Conservation (phyloP, 2,797 vertebrate genomes). For the Enoplosus armatus region DNA sequence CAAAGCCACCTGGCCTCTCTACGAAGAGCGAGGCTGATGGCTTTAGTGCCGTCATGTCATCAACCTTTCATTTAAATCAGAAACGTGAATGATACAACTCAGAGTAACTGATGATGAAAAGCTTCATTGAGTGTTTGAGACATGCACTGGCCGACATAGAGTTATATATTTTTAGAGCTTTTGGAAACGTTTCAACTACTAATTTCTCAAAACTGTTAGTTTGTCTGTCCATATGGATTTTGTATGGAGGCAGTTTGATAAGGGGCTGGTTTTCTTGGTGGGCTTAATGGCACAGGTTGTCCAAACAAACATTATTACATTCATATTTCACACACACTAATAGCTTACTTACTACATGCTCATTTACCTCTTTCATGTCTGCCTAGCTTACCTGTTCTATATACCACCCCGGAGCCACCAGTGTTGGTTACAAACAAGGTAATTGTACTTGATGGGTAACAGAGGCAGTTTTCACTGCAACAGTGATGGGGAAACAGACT, state of each 20-base stretch:
- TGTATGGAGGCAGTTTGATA: neutral
- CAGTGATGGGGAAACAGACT: constrained; percentile 60
- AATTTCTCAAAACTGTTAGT: neutral
- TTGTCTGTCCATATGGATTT: neutral
- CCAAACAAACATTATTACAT: constrained; percentile 12
- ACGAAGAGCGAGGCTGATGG: neutral
- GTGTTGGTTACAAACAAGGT: constrained; percentile 62
- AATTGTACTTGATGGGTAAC: constrained; percentile 69
- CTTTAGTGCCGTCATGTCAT: neutral
- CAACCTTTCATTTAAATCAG: constrained; percentile 5
- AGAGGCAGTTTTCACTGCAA: constrained; percentile 59
- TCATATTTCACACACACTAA: constrained; percentile 5
- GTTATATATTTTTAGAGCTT: neutral
- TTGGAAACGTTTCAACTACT: neutral
- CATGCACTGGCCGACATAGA: neutral
- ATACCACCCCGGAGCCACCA: constrained; percentile 45
- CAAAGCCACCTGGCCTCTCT: neutral
- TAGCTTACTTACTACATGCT: constrained; percentile 17
- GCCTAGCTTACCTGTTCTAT: constrained; percentile 18
- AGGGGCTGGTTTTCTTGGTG: neutral
- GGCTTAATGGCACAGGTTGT: neutral
- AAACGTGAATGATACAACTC: constrained; percentile 8
- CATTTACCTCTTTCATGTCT: constrained; percentile 33
- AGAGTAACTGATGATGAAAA: neutral
- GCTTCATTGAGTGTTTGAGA: neutral